Evolutionary conservation across 2,797 vertebrate genomes (phyloP).

Genomic region (Enoplosus armatus): DNA sequence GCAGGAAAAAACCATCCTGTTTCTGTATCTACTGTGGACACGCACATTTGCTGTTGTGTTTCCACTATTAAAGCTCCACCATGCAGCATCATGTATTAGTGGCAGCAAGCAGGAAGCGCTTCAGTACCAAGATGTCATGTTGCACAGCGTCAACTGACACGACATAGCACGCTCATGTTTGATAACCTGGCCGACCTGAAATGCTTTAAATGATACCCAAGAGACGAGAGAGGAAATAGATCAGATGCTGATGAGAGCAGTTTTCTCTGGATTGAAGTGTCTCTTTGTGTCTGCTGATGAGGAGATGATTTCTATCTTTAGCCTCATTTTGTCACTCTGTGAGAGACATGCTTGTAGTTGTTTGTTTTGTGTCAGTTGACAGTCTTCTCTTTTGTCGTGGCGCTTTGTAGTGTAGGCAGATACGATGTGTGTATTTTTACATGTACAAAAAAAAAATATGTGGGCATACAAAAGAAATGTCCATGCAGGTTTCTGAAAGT

Average conservation of each 20-base stretch:
- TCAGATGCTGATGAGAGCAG: constrained; percentile 6
- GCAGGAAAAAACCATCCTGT: not conserved
- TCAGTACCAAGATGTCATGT: not conserved
- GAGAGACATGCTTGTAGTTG: not conserved
- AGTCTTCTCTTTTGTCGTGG: not conserved
- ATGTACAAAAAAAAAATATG: not conserved
- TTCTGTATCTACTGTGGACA: not conserved
- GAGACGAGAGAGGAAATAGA: constrained; percentile 9
- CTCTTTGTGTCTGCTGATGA: constrained; percentile 14
- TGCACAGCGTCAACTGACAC: not conserved
- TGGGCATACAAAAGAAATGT: not conserved
- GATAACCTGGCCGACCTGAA: not conserved
- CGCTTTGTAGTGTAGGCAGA: constrained; percentile 13
- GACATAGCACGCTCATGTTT: not conserved
- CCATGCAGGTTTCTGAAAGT: not conserved
- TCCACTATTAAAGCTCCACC: not conserved
- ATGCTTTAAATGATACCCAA: constrained; percentile 5
- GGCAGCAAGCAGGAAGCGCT: constrained; percentile 16
- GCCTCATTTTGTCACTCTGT: constrained; percentile 19
- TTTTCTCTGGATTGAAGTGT: constrained; percentile 12
- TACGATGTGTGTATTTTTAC: constrained; percentile 8
- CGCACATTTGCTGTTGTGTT: not conserved
- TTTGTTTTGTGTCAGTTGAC: not conserved
- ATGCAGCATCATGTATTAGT: not conserved
- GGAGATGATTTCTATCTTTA: constrained; percentile 1